Evolutionary conservation across 2,888 invertebrate species (phyloP).

Genomic region (Molorchus minor): DNA sequence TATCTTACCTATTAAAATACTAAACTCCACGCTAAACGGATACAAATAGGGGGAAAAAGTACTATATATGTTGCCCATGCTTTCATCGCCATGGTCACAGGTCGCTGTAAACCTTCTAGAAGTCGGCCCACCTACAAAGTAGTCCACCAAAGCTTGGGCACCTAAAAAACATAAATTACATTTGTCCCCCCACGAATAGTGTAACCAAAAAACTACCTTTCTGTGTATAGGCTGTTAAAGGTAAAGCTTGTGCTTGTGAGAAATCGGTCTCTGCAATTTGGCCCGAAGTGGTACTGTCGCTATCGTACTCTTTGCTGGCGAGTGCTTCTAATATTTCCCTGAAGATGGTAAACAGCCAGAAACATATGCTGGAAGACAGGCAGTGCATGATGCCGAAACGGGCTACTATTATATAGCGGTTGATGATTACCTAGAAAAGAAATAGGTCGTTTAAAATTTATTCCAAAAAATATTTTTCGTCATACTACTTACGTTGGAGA

Average conservation of each 20-base stretch:
- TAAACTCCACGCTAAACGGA: slow-evolving; percentile 83
- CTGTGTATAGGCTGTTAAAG: slow-evolving; percentile 53
- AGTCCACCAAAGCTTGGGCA: slow-evolving; percentile 53
- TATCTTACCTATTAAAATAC: slow-evolving; percentile 78
- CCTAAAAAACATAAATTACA: slow-evolving; percentile 20
- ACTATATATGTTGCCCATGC: slow-evolving; percentile 65
- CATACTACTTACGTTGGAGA: slow-evolving; percentile 73
- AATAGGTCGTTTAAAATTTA: slow-evolving; percentile 1
- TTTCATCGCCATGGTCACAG: slow-evolving; percentile 63
- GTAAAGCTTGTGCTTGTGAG: slow-evolving; percentile 51
- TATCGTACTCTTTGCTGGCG: slow-evolving; percentile 62
- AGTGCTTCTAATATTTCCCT: slow-evolving; percentile 77
- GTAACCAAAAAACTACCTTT: slow-evolving; percentile 35
- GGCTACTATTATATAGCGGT: slow-evolving; percentile 68
- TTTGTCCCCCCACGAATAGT: not conserved
- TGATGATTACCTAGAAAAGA: slow-evolving; percentile 67
- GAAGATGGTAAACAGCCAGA: slow-evolving; percentile 81
- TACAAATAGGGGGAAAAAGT: slow-evolving; percentile 80
- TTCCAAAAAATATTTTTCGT: slow-evolving; percentile 6
- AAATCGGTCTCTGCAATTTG: not conserved
- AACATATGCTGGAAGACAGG: slow-evolving; percentile 80
- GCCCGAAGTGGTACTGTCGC: slow-evolving; percentile 43
- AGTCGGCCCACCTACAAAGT: slow-evolving; percentile 44
- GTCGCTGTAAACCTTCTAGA: slow-evolving; percentile 50
- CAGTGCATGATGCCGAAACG: slow-evolving; percentile 83